Evolutionary conservation across 2,888 invertebrate genomes (phyloP).

Genomic region (Noctua comes): DNA sequence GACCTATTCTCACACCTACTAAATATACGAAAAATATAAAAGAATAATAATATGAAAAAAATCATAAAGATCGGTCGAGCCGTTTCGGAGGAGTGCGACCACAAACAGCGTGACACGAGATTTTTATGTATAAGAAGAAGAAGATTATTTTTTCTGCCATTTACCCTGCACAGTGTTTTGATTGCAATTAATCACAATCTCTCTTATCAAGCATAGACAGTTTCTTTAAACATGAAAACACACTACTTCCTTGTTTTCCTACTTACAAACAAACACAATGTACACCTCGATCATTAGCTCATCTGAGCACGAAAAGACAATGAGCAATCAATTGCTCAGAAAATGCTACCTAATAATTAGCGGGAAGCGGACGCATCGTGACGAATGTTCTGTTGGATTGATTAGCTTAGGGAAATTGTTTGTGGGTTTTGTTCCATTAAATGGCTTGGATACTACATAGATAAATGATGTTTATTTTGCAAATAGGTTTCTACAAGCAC

Average conservation of each 20-base stretch:
- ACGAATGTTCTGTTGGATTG: constrained; percentile 64
- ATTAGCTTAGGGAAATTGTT: constrained; percentile 1
- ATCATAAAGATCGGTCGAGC: too few species aligned
- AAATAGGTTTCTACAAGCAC: too few species aligned
- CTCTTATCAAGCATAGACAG: neutral
- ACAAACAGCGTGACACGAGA: too few species aligned
- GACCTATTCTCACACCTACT: too few species aligned
- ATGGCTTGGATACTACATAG: neutral
- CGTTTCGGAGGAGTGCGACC: too few species aligned
- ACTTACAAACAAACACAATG: constrained; percentile 27
- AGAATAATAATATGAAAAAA: too few species aligned
- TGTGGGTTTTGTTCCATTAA: neutral
- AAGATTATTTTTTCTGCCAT: too few species aligned
- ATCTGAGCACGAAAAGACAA: constrained; percentile 71
- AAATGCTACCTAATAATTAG: constrained; percentile 77
- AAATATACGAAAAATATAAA: too few species aligned
- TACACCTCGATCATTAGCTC: constrained; percentile 62
- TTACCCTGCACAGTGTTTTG: neutral
- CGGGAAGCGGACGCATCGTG: constrained; percentile 63
- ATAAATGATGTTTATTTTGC: too few species aligned
- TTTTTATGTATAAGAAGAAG: too few species aligned
- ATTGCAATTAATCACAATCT: neutral
- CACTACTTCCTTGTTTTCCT: constrained; percentile 35
- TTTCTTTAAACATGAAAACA: neutral
- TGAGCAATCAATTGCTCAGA: constrained; percentile 80